Evolutionary conservation across 37 sponge, comb jelly and placozoan genomes (phyloP).

Genomic region (Spongia lamella): DNA sequence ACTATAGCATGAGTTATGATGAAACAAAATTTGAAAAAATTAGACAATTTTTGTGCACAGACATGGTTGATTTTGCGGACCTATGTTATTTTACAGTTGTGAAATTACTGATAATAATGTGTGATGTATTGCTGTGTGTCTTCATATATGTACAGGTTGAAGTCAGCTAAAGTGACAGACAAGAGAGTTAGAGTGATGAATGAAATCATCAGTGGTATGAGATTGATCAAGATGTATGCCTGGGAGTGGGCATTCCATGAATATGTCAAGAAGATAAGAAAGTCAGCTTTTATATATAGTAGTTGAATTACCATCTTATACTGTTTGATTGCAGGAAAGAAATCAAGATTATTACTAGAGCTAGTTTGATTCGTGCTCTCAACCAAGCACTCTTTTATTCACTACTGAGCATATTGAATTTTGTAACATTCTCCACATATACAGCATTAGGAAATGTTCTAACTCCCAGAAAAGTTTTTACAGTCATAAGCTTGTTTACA

Average conservation of each 20-base stretch:
- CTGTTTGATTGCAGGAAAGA: slow-evolving; percentile 36
- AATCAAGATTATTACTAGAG: slow-evolving; percentile 8
- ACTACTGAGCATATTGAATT: slow-evolving; percentile 30
- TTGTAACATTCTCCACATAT: slow-evolving; percentile 54
- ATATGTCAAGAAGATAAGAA: neutral
- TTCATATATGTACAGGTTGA: neutral
- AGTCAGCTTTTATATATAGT: neutral
- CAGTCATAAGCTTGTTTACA: slow-evolving; percentile 12
- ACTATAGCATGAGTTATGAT: too few relatives aligned
- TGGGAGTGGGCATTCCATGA: slow-evolving; percentile 4
- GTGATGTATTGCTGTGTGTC: neutral
- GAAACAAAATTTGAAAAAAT: too few relatives aligned
- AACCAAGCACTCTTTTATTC: slow-evolving; percentile 38
- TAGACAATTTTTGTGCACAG: too few relatives aligned
- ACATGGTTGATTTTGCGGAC: too few relatives aligned
- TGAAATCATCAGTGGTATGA: slow-evolving; percentile 9
- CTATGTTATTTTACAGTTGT: too few relatives aligned
- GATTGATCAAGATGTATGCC: slow-evolving; percentile 16
- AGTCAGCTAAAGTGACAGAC: slow-evolving; percentile 2
- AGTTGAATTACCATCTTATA: neutral
- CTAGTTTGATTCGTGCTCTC: slow-evolving; percentile 32
- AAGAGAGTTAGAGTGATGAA: slow-evolving; percentile 4
- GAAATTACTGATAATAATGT: too few relatives aligned
- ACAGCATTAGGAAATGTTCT: slow-evolving; percentile 12
- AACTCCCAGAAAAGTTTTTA: slow-evolving; percentile 31